Base-by-base conservation (phyloP, 2,797 vertebrate species). In the Propithecus deckenii region DNA sequence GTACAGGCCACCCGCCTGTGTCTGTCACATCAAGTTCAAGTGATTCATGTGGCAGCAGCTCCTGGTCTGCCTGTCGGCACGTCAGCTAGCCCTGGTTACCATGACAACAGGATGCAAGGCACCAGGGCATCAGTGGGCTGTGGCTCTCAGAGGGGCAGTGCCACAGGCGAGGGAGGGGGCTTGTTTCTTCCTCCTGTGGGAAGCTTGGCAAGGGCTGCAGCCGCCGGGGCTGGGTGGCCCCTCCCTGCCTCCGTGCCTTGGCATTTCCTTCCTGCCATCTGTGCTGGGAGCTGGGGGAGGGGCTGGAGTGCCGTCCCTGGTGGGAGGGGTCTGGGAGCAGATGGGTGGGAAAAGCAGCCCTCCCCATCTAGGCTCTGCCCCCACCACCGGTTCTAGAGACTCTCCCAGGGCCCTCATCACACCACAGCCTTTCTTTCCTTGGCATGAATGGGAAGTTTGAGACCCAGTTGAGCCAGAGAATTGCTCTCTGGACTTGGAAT, bases 101-200 rank as follows among this genome's bases (percentile, higher is more conserved):
- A 0, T 81, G 98, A 98, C 96, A 96, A 98, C 98, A 0, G 46
- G 97, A 98, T 98, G 87, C 98, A 97, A 98, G 98, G 94, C 97
- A 96, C 98, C 98, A 98, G 98, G 98, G 98, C 98, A 98, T 92
- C 35, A 75, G 98, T 88, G 22, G 97, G 98, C 87, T 78, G 97
- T 98, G 98, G 96, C 95, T 98, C 91, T 94, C 95, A 80, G 87
- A 94, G 98, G 98, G 97, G 95, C 92, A 97, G 95, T 97, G 97
- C 97, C 97, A 97, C 41, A 92, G 97, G 92, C 74, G 23, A 83
- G n/a, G 92, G 97, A 98, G 92, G 97, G 63, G 20, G 89, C 89
- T 95, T 92, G 85, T 96, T 95, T 96, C 96, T 96, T 98, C 95
- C 93, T 98, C 93, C 22, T 87, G 0, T 22, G 94, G 97, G 97